Evolutionary conservation across 2,113 vertebrate species (phyloP).

Genomic region (Hoplias malabaricus): DNA sequence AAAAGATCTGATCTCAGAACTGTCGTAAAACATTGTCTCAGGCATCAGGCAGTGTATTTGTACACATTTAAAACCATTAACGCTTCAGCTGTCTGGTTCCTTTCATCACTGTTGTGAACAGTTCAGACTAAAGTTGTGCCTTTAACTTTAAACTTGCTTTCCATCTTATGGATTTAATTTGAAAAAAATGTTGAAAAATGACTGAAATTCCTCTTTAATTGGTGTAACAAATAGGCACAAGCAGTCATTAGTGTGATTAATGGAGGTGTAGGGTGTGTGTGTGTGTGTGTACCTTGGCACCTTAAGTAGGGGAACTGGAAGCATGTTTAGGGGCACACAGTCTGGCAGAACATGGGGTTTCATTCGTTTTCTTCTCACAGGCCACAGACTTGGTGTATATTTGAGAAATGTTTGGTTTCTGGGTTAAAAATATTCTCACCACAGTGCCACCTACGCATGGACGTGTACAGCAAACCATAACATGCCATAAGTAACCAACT

Average conservation of each 20-base stretch:
- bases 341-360: conserved; percentile 17
- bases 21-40: too few species aligned
- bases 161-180: too few species aligned
- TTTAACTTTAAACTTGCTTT: too few species aligned
- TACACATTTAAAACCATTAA: too few species aligned
- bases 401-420: conserved; percentile 12
- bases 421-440: background rate
- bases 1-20: too few species aligned
- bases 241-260: conserved; percentile 29
- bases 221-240: background rate
- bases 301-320: conserved; percentile 27
- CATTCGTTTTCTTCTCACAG: background rate
- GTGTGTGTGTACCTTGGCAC: conserved; percentile 47
- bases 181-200: too few species aligned
- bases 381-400: background rate
- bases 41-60: too few species aligned
- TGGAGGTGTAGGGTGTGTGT: conserved; percentile 10
- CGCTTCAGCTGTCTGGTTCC: too few species aligned
- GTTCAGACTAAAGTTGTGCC: too few species aligned
- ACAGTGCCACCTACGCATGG: conserved; percentile 1
- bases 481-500: background rate
- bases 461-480: conserved; percentile 16
- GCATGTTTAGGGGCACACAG: conserved; percentile 24
- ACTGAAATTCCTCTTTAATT: conserved; percentile 27
- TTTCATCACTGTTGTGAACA: too few species aligned